Evolutionary conservation across 2,113 vertebrate genomes (phyloP).

Genomic region (Engraulis encrasicolus): DNA sequence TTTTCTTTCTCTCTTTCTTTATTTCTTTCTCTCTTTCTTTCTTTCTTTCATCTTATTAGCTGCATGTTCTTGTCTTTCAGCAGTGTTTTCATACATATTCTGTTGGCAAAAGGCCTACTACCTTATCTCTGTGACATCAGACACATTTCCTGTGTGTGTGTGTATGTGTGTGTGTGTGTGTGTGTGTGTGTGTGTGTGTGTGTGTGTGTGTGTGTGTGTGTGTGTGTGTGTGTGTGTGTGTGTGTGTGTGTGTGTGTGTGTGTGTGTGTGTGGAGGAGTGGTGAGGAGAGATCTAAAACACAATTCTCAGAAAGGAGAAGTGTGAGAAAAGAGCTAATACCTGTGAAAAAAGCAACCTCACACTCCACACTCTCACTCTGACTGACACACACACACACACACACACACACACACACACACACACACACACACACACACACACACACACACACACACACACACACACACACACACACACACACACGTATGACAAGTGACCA

Average conservation of each 20-base stretch:
- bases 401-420: slow-evolving; percentile 7
- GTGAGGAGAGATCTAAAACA: neutral
- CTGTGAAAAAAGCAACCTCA: neutral
- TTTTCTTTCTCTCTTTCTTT: neutral
- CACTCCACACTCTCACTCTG: neutral
- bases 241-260: no score
- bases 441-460: no score
- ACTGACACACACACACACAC: neutral
- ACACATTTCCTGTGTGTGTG: neutral
- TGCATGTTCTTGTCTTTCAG: no score
- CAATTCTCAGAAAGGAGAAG: neutral
- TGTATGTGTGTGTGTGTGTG: neutral
- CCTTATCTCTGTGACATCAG: neutral
- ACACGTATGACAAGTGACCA: no score
- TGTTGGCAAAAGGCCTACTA: neutral
- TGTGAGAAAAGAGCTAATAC: neutral
- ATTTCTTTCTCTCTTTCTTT: neutral
- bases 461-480: no score
- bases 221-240: slow-evolving; percentile 35
- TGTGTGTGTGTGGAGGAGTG: no score
- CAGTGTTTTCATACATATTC: no score
- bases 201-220: no score
- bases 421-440: neutral
- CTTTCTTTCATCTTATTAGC: neutral
- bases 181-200: slow-evolving; percentile 34